Base-by-base conservation (phyloP, 2,797 vertebrate species). In the Scolopax bukidnonensis region DNA sequence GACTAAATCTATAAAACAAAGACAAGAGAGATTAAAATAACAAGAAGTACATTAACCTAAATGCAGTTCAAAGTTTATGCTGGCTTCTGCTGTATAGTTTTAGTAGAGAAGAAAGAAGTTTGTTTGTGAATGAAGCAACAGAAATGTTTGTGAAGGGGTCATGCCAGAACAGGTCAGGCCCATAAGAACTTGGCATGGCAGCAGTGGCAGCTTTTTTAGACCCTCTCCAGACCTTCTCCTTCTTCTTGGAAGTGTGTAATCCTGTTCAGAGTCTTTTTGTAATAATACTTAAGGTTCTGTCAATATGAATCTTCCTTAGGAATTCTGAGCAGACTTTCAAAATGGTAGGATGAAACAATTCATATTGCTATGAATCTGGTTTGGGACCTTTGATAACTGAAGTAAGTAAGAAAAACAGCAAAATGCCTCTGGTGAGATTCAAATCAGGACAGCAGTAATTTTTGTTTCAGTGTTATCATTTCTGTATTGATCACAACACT, bases 1-100 rank as follows among this genome's bases (percentile, higher is more conserved):
- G 59, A 60, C 87, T 92, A 91, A 95, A 88, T 94, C 81, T 50
- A 64, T 86, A 79, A 84, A 93, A 51, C 60, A 91, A 95, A 95
- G 92, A 91, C 74, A 74, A 75, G 60, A 77, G 64, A 73, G 78
- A 93, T 95, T 84, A 84, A 93, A 93, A 83, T 82, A 94, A 87
- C 54, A 82, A 93, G 91, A 95, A 41, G 59, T 70, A 38, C 20
- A 21, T 7, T 75, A 71, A 81, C 50, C 32, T 84, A 63, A 96
- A 84, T 73, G 93, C 79, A 81, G 30, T 57, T 73, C 43, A 51
- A n/a, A 78, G 51, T 87, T 95, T 82, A n/a, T 61, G 73, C 86
- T 90, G 74, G 45, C 67, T 86, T 75, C 57, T 32, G 21, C 45
- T 59, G 14, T 56, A 21, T 38, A 5, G 32, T 84, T 94, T 47